Percentiles rank a stretch among this genome's conserved stretches.
These are phyloP conservation scores for Drosophila diplacantha DNA, from an alignment of 2,888 invertebrate species.

Conservation along the genomic window DNA sequence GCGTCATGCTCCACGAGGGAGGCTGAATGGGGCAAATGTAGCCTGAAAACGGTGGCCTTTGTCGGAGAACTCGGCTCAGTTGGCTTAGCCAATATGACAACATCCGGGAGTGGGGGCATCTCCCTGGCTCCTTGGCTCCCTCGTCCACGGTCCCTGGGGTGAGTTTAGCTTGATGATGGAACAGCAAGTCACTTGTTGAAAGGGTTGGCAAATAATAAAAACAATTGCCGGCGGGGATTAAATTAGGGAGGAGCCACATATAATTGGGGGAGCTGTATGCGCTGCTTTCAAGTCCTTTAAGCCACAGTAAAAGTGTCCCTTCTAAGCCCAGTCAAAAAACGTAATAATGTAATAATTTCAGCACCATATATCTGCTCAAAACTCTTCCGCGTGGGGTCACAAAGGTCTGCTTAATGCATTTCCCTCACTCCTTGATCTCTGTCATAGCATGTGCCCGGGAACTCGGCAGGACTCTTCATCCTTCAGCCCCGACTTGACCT, in stretches of 20 bases:
- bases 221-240: slow-evolving; percentile 35
- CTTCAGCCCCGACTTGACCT: slow-evolving; percentile 30
- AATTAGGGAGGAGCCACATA: slow-evolving; percentile 17
- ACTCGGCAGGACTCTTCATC: slow-evolving; percentile 16
- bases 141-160: slow-evolving; percentile 29
- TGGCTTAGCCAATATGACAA: slow-evolving; percentile 65
- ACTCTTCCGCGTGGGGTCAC: neutral
- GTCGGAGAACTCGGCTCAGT: slow-evolving; percentile 50
- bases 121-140: neutral
- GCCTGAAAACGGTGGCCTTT: slow-evolving; percentile 66
- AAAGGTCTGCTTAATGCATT: neutral
- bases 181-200: slow-evolving; percentile 63
- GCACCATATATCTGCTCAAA: slow-evolving; percentile 2
- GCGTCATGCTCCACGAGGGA: slow-evolving; percentile 46
- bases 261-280: slow-evolving; percentile 26
- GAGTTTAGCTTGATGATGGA: slow-evolving; percentile 34
- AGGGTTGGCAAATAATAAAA: slow-evolving; percentile 46
- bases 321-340: neutral
- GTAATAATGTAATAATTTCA: slow-evolving; percentile 3
- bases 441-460: slow-evolving; percentile 43
- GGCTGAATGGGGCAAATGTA: slow-evolving; percentile 61
- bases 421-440: slow-evolving; percentile 44
- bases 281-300: neutral
- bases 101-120: slow-evolving; percentile 11
- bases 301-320: neutral